These are phyloP conservation scores for Agonopterix arenella DNA, from an alignment of 2,888 invertebrate genomes.

Conservation along the genomic window DNA sequence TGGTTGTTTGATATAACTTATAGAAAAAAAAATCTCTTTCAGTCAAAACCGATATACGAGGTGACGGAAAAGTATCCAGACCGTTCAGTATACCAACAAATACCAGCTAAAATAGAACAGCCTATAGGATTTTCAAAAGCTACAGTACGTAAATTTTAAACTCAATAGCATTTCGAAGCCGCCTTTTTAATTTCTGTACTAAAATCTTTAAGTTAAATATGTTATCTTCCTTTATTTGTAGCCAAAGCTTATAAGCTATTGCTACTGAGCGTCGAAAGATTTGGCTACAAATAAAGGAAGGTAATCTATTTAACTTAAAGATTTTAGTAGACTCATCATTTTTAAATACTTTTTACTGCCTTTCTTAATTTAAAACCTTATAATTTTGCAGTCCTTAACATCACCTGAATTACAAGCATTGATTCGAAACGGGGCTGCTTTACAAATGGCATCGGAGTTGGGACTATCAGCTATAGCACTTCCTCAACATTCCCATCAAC, in stretches of 20 bases:
- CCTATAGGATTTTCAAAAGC: conserved; percentile 62
- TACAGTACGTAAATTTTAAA: neutral
- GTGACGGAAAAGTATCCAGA: conserved; percentile 60
- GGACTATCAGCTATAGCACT: conserved; percentile 59
- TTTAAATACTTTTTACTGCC: too few relatives aligned
- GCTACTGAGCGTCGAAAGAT: too few relatives aligned
- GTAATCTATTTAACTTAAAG: too few relatives aligned
- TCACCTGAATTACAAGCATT: conserved; percentile 60
- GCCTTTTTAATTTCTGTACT: too few relatives aligned
- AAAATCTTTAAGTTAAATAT: too few relatives aligned
- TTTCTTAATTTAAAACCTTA: neutral
- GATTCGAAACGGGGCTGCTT: conserved; percentile 51
- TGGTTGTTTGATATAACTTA: too few relatives aligned
- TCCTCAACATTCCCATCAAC: conserved; percentile 47
- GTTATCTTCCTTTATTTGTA: too few relatives aligned
- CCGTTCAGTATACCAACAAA: conserved; percentile 31
- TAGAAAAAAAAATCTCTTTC: conserved; percentile 14
- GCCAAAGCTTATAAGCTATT: too few relatives aligned
- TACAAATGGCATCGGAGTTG: conserved; percentile 60
- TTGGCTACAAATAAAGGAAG: too few relatives aligned
- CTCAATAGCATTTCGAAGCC: too few relatives aligned
- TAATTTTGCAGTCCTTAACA: conserved; percentile 30
- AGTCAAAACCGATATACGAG: conserved; percentile 52
- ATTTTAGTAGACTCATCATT: too few relatives aligned
- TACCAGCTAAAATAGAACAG: conserved; percentile 44